Evolutionary conservation across 2,797 vertebrate species (phyloP).

Genomic region (Cetoscarus ocellatus): DNA sequence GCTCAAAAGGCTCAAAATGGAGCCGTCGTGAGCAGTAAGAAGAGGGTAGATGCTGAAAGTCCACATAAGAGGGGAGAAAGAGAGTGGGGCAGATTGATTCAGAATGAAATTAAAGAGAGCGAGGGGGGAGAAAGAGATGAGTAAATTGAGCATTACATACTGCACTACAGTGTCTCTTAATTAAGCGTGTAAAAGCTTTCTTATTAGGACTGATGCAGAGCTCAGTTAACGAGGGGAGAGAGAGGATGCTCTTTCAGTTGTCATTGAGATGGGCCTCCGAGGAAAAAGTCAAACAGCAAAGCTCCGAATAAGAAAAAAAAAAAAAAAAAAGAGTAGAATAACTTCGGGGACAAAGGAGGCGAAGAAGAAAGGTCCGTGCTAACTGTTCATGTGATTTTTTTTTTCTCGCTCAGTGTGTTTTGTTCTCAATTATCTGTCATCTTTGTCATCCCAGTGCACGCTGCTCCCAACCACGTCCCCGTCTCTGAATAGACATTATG

Average conservation of each 20-base stretch:
- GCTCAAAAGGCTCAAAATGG: slow-evolving; percentile 70
- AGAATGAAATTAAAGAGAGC: slow-evolving; percentile 78
- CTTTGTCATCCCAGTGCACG: slow-evolving; percentile 48
- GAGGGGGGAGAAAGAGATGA: slow-evolving; percentile 68
- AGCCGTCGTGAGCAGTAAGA: slow-evolving; percentile 44
- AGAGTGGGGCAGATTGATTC: slow-evolving; percentile 67
- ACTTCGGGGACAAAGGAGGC: slow-evolving; percentile 34
- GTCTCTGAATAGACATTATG: slow-evolving; percentile 83
- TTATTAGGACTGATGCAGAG: slow-evolving; percentile 80
- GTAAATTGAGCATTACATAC: slow-evolving; percentile 82
- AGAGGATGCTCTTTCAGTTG: slow-evolving; percentile 65
- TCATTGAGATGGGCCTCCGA: slow-evolving; percentile 67
- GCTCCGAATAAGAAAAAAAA: slow-evolving; percentile 33
- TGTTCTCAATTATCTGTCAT: slow-evolving; percentile 64
- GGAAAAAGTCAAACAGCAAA: slow-evolving; percentile 49
- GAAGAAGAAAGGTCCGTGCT: slow-evolving; percentile 34
- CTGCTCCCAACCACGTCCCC: slow-evolving; percentile 53
- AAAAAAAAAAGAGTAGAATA: slow-evolving; percentile 29
- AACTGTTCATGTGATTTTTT: slow-evolving; percentile 49
- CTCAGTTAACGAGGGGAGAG: slow-evolving; percentile 67
- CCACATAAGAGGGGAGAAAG: slow-evolving; percentile 45
- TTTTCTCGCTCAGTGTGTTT: slow-evolving; percentile 49
- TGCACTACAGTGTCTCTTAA: slow-evolving; percentile 84
- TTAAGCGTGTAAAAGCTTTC: slow-evolving; percentile 85
- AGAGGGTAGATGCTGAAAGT: slow-evolving; percentile 47